phyloP scores from a whole-genome alignment of 1,140 invertebrate genomes.

The Drosophila fuyamai region DNA sequence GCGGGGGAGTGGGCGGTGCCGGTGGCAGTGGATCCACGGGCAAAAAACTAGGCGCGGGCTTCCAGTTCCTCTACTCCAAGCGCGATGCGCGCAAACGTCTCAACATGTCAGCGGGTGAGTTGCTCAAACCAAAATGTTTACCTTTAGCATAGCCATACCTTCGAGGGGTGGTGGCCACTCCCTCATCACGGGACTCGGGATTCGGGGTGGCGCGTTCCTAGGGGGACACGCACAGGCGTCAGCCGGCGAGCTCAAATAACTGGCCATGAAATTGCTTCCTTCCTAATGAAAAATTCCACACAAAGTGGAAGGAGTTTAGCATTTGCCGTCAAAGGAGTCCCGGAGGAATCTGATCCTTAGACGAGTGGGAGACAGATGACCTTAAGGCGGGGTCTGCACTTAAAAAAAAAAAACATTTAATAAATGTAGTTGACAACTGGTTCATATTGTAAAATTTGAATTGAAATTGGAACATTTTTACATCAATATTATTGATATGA shows the following conservation, averaged over 20 bases:
- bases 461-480: no score
- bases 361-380: constrained; percentile 28
- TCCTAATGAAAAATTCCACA: constrained; percentile 53
- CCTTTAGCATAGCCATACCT: constrained; percentile 25
- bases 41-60: constrained; percentile 90
- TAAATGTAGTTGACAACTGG: not conserved
- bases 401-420: not conserved
- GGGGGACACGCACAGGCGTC: constrained; percentile 26
- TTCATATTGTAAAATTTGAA: not conserved
- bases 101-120: constrained; percentile 86
- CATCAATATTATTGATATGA: no score
- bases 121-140: constrained; percentile 24
- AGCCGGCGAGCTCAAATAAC: constrained; percentile 24
- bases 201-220: constrained; percentile 16
- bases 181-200: not conserved
- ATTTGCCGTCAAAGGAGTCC: constrained; percentile 5
- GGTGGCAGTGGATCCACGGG: constrained; percentile 74
- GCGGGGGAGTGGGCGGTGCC: constrained; percentile 60
- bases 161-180: constrained; percentile 16
- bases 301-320: constrained; percentile 14
- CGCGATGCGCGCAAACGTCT: constrained; percentile 86
- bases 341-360: constrained; percentile 21
- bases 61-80: constrained; percentile 87
- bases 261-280: constrained; percentile 36
- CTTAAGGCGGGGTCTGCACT: constrained; percentile 13